Evolutionary conservation across 2,113 vertebrate genomes (phyloP).

Genomic region (Pelecanoides urinatrix): DNA sequence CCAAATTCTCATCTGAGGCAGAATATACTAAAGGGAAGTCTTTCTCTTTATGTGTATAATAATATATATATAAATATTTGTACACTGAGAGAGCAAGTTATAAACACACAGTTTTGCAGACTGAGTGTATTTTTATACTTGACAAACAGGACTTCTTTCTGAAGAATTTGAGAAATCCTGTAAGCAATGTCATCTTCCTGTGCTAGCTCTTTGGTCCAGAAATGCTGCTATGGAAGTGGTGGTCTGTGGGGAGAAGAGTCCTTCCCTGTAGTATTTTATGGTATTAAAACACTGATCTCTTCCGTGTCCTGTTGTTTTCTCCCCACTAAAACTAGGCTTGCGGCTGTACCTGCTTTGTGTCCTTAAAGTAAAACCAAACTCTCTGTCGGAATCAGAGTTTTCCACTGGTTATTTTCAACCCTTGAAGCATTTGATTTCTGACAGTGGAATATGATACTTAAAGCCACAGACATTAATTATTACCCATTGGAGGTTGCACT

Average conservation of each 20-base stretch:
- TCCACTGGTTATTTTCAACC: not conserved
- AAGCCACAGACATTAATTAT: constrained; percentile 56
- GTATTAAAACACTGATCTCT: not conserved
- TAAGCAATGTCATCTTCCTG: not conserved
- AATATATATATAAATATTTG: constrained; percentile 12
- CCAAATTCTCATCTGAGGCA: not conserved
- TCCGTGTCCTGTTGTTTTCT: not conserved
- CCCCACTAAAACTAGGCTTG: not conserved
- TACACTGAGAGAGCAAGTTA: not conserved
- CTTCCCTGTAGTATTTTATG: not conserved
- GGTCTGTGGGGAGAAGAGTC: not conserved
- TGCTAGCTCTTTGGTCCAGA: not conserved
- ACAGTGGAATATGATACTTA: constrained; percentile 38
- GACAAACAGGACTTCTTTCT: not conserved
- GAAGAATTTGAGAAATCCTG: constrained; percentile 1
- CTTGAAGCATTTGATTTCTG: constrained; percentile 11
- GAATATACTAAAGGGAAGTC: not conserved
- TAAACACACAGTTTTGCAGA: not conserved
- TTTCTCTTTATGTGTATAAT: not conserved
- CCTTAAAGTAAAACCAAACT: not conserved
- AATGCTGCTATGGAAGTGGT: not conserved
- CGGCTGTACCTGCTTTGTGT: not conserved
- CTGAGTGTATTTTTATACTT: not conserved
- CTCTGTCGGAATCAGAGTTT: not conserved
- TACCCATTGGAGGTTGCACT: constrained; percentile 37